These are phyloP conservation scores for Chrysolina haemoptera DNA, from an alignment of 2,888 invertebrate species.

Conservation along the genomic window DNA sequence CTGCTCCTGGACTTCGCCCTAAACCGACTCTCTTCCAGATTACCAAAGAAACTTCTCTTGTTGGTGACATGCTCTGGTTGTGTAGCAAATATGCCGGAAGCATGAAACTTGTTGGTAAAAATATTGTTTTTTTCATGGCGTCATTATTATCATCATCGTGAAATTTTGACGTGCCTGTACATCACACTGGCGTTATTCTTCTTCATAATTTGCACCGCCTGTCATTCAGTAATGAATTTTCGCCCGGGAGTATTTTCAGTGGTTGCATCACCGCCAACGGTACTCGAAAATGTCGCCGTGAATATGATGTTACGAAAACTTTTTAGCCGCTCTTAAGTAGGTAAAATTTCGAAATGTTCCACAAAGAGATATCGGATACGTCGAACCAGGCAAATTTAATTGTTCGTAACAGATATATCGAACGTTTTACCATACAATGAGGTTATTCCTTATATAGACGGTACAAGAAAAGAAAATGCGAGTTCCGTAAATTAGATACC, in stretches of 20 bases:
- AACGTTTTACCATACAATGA: conserved; percentile 50
- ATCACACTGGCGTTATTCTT: too few species aligned
- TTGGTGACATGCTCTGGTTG: too few species aligned
- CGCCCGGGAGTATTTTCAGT: not conserved
- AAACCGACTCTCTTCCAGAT: too few species aligned
- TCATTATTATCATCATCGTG: too few species aligned
- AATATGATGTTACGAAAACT: conserved; percentile 20
- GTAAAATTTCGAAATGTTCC: conserved; percentile 36
- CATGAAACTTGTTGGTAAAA: too few species aligned
- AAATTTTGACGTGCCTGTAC: too few species aligned
- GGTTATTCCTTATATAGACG: conserved; percentile 49
- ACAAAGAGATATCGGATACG: conserved; percentile 37
- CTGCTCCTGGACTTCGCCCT: too few species aligned
- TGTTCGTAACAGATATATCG: conserved; percentile 43
- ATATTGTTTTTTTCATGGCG: too few species aligned
- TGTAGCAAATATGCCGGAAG: too few species aligned
- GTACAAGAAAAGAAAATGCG: conserved; percentile 41
- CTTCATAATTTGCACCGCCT: too few species aligned
- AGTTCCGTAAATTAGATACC: conserved; percentile 40
- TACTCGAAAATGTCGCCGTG: not conserved
- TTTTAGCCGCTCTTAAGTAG: conserved; percentile 32
- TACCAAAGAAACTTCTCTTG: too few species aligned
- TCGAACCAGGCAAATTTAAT: conserved; percentile 42
- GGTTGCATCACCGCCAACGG: not conserved
- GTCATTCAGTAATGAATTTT: too few species aligned